Evolutionary conservation across 1,140 invertebrate genomes (phyloP).

Genomic region (Camponotus pennsylvanicus): DNA sequence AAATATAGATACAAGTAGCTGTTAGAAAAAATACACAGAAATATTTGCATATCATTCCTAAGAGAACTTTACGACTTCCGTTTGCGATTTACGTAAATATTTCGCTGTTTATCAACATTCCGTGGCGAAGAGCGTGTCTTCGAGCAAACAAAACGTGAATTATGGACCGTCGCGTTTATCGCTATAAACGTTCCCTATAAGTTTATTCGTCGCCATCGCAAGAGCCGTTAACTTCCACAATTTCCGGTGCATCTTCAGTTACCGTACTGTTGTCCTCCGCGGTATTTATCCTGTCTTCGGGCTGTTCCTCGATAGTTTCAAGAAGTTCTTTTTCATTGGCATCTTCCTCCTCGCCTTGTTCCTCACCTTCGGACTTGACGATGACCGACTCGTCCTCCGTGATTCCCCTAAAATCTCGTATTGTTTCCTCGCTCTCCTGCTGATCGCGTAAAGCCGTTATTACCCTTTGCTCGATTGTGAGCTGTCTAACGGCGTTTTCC

Average conservation of each 20-base stretch:
- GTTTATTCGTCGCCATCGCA: slow-evolving; percentile 62
- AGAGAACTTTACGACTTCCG: background rate
- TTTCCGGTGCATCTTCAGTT: slow-evolving; percentile 20
- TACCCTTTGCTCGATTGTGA: slow-evolving; percentile 79
- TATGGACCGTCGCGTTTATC: slow-evolving; percentile 67
- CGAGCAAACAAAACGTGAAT: slow-evolving; percentile 64
- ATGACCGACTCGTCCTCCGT: slow-evolving; percentile 49
- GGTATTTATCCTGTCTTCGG: slow-evolving; percentile 71
- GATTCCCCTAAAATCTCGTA: slow-evolving; percentile 65
- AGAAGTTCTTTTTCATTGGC: slow-evolving; percentile 69
- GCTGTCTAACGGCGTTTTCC: slow-evolving; percentile 80
- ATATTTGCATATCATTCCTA: background rate
- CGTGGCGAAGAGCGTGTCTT: slow-evolving; percentile 42
- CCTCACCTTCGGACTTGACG: slow-evolving; percentile 57
- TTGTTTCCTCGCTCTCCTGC: slow-evolving; percentile 68
- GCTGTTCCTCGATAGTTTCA: slow-evolving; percentile 69
- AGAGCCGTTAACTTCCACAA: slow-evolving; percentile 57
- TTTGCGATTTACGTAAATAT: slow-evolving; percentile 25
- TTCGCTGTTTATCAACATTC: background rate
- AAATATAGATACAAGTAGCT: slow-evolving; percentile 16
- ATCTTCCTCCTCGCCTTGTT: slow-evolving; percentile 57
- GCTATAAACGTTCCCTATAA: slow-evolving; percentile 54
- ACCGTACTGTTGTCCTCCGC: background rate
- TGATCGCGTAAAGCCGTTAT: slow-evolving; percentile 75
- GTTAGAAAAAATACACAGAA: slow-evolving; percentile 10